A percentile compares a stretch with the other conserved stretches of the same genome.
Conservation (phyloP, 1,140 invertebrate genomes). For the Drosophila teissieri region DNA sequence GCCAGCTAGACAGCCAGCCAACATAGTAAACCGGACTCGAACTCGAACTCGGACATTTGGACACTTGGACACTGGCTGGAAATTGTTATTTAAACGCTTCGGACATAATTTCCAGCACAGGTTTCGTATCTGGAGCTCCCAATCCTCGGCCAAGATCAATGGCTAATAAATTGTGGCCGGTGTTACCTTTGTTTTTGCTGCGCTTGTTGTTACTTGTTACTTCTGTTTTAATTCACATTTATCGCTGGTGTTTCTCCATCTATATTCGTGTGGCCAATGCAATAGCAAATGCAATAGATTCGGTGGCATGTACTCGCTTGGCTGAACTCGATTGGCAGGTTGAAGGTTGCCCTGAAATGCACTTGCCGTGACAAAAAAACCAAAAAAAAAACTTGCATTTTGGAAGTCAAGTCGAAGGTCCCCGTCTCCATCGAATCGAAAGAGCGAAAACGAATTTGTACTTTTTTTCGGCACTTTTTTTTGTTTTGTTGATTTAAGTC, state of each 20-base stretch:
- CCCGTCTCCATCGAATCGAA: not conserved
- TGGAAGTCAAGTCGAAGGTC: conserved; percentile 44
- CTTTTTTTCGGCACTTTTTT: conserved; percentile 7
- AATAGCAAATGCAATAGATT: conserved; percentile 21
- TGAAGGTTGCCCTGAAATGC: conserved; percentile 45
- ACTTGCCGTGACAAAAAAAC: conserved; percentile 24
- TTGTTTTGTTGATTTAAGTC: conserved; percentile 17
- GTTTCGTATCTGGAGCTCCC: conserved; percentile 35
- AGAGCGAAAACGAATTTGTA: conserved; percentile 5
- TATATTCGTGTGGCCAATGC: not conserved
- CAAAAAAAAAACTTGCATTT: not conserved
- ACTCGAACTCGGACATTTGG: conserved; percentile 14
- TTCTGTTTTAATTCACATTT: conserved; percentile 3
- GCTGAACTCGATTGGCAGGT: conserved; percentile 59
- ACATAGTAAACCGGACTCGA: conserved; percentile 45
- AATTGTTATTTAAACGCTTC: conserved; percentile 57
- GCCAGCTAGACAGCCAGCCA: too few relatives aligned
- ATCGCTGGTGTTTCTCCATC: conserved; percentile 1
- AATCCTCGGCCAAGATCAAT: conserved; percentile 68
- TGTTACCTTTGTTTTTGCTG: conserved; percentile 34
- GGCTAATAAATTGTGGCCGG: conserved; percentile 63
- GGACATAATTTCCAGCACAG: conserved; percentile 37
- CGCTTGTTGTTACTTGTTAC: not conserved
- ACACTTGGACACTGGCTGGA: conserved; percentile 26
- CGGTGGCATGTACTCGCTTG: conserved; percentile 38